Evolutionary conservation across 2,797 vertebrate species (phyloP), one percentile per base, ranked within the genome.

Genomic region (Melanotaenia maccullochi): DNA sequence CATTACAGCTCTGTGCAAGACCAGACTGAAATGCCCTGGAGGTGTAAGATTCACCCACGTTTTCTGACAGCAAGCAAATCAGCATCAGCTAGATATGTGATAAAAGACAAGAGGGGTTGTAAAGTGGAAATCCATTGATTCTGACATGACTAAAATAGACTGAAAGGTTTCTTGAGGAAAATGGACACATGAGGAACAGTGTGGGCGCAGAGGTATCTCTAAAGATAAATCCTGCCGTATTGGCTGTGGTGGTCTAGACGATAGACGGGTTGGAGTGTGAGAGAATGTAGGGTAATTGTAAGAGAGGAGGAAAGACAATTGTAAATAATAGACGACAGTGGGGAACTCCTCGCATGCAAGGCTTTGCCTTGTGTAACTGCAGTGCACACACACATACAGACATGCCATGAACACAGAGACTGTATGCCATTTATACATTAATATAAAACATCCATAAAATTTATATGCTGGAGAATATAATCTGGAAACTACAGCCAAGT

Each of bases 301-400:
- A 67, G 71, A 81, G 70, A 83, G 81, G 79, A 72, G 82, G 68
- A 86, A 72, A 76, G 69, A 86, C 75, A 78, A 73, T 75, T 69
- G 80, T 93, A 87, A 94, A 94, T 94, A 93, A 94, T 93, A 80
- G 71, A 94, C 61, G 82, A 91, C 81, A 74, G 54, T 67, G 79
- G 82, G 88, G 89, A 92, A 87, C 75, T 90, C 88, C 85, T 86
- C 20, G 16, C 81, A 77, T 18, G 42, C 73, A 59, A 40, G 33
- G 20, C 67, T 76, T 80, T 67, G 47, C 60, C 42, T 55, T 64
- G 49, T 71, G 55, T 57, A 78, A 57, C 58, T 56, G 58, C 56
- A 68, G 63, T 76, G 70, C 66, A 61, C 68, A 81, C 47, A 78
- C 68, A 74, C 76, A 73, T 20, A 73, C 33, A 68, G 28, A 74